These are phyloP conservation scores for Hoplodrina blanda DNA, from an alignment of 2,888 invertebrate species.

Conservation along the genomic window DNA sequence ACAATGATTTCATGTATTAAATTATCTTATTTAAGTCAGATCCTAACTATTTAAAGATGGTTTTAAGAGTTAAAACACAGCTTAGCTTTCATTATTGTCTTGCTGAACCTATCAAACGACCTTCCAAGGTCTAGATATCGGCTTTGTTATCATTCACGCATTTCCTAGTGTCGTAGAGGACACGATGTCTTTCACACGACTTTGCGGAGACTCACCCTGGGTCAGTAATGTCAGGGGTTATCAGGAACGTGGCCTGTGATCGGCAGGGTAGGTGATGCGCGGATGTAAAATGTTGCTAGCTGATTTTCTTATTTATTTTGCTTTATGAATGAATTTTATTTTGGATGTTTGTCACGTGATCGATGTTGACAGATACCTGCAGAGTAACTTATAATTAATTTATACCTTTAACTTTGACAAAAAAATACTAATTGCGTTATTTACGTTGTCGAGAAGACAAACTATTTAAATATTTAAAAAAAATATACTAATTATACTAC, in stretches of 20 bases:
- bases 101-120: constrained; percentile 46
- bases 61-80: neutral
- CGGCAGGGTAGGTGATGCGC: constrained; percentile 29
- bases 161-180: constrained; percentile 68
- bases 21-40: neutral
- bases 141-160: constrained; percentile 55
- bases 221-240: constrained; percentile 51
- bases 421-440: too few species aligned
- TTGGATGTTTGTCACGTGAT: constrained; percentile 28
- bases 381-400: too few species aligned
- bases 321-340: constrained; percentile 4
- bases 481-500: too few species aligned
- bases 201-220: constrained; percentile 66
- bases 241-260: constrained; percentile 44
- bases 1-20: neutral
- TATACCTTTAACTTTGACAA: too few species aligned
- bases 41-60: neutral
- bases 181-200: constrained; percentile 74
- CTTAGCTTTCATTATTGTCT: constrained; percentile 11
- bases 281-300: constrained; percentile 41
- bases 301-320: constrained; percentile 27
- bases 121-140: constrained; percentile 56
- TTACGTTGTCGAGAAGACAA: too few species aligned
- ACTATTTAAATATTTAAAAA: too few species aligned
- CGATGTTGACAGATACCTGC: neutral